Evolutionary conservation across 2,888 invertebrate species (phyloP), one percentile per base, ranked within the genome.

Genomic region (Caenorhabditis virilis): DNA sequence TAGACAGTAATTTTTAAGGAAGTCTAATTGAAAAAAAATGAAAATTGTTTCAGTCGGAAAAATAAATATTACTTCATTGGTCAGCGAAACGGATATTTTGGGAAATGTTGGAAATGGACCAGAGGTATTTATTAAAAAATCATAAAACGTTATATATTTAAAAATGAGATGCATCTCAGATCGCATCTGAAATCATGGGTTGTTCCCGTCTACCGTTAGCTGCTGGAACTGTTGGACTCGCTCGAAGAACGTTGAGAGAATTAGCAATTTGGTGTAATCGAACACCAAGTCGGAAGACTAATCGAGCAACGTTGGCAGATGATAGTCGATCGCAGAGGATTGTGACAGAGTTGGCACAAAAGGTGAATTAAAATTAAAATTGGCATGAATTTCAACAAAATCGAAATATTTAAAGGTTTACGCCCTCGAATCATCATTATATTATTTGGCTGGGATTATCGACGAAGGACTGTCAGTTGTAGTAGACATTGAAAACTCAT

Each of bases 401-500:
- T n/a, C n/a, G n/a, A n/a, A n/a, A n/a, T n/a, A n/a, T n/a, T n/a
- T n/a, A n/a, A n/a, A n/a, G n/a, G 67, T 67, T 9, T 82, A 78
- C 50, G 67, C 78, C 2, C 63, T 82, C 18, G 82, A 82, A 53
- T 72, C 79, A 5, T 60, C 77, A n/a, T 49, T 76, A n/a, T 82
- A 80, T 54, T 82, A 82, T 55, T 51, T 82, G 30, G 72, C 69
- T n/a, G 82, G 82, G 22, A 50, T 82, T 9, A 57, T 74, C 33
- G 82, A 82, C 49, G 82, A 82, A 56, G 70, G 72, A 4, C 49
- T 82, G 11, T 71, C 79, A 7, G 47, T 78, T 18, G 65, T 75
- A 5, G 69, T 74, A 15, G 82, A 82, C 60, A 68, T 82, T 41
- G 82, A 82, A 64, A 78, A 78, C 47, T 70, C 79, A 2, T 67